Percentiles rank a stretch among this genome's conserved stretches.
Conservation (phyloP, 2,888 invertebrate species). For the Spilarctia lutea region DNA sequence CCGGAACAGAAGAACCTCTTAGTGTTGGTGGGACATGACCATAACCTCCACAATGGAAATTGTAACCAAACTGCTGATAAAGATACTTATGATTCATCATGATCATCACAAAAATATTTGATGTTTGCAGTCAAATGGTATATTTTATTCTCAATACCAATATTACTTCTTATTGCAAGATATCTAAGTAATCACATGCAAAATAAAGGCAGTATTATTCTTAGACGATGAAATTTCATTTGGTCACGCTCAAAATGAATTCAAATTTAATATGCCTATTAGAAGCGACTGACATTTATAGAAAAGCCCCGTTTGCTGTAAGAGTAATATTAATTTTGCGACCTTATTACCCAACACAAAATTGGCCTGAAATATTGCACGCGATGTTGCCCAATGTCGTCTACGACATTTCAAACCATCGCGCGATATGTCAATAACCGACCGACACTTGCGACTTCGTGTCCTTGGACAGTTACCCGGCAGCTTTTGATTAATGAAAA, state of each 20-base stretch:
- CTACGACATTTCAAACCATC: neutral
- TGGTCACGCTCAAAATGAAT: neutral
- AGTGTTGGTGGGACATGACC: too few species aligned
- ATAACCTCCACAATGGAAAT: too few species aligned
- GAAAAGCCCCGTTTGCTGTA: neutral
- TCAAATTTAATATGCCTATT: neutral
- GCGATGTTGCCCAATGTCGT: neutral
- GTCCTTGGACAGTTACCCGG: neutral
- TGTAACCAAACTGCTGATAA: too few species aligned
- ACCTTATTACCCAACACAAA: neutral
- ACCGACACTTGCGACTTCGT: neutral
- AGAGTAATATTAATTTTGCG: neutral
- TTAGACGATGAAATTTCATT: neutral
- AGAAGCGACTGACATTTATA: neutral
- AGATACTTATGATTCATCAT: too few species aligned
- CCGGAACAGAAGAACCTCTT: too few species aligned
- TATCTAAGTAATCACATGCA: neutral
- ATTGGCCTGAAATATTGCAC: neutral
- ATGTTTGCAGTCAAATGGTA: neutral
- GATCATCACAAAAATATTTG: too few species aligned
- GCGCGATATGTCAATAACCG: neutral
- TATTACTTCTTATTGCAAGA: neutral
- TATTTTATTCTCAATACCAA: neutral
- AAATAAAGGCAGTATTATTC: neutral
- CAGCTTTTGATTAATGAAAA: neutral